These are phyloP conservation scores for Calliphora vomitoria DNA, from an alignment of 2,888 invertebrate species.

Conservation along the genomic window DNA sequence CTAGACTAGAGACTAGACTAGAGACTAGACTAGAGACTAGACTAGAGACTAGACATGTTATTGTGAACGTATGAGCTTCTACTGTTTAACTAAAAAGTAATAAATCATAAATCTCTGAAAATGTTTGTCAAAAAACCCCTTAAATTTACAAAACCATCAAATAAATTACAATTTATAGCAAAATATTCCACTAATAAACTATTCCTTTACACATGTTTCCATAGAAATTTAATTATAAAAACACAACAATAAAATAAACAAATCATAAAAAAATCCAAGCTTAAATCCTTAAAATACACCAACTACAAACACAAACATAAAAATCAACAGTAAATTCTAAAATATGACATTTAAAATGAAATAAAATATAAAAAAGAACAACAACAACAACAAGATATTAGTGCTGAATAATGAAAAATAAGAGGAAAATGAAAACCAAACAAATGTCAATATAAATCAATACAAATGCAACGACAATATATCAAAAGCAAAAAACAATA, in stretches of 20 bases:
- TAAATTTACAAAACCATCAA: neutral
- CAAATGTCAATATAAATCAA: conserved; percentile 42
- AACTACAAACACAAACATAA: neutral
- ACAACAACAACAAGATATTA: conserved; percentile 1
- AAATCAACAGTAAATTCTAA: conserved; percentile 16
- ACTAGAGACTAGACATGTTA: no score
- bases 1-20: no score
- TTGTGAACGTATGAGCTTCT: no score
- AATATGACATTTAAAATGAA: conserved; percentile 3
- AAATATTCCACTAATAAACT: neutral
- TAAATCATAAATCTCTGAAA: neutral
- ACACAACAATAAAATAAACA: conserved; percentile 1
- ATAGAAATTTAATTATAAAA: conserved; percentile 20
- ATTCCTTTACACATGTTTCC: neutral
- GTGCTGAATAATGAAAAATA: conserved; percentile 10
- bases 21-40: no score
- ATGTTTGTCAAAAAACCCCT: neutral
- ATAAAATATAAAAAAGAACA: conserved; percentile 2
- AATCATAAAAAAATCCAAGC: neutral
- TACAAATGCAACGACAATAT: conserved; percentile 55
- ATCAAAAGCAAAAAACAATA: conserved; percentile 65
- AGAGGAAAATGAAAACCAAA: conserved; percentile 17
- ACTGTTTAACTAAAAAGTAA: neutral
- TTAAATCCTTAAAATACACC: neutral
- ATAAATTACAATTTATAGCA: conserved; percentile 1